Conservation (phyloP, 2,797 vertebrate species). For the Buphagus erythrorhynchus region DNA sequence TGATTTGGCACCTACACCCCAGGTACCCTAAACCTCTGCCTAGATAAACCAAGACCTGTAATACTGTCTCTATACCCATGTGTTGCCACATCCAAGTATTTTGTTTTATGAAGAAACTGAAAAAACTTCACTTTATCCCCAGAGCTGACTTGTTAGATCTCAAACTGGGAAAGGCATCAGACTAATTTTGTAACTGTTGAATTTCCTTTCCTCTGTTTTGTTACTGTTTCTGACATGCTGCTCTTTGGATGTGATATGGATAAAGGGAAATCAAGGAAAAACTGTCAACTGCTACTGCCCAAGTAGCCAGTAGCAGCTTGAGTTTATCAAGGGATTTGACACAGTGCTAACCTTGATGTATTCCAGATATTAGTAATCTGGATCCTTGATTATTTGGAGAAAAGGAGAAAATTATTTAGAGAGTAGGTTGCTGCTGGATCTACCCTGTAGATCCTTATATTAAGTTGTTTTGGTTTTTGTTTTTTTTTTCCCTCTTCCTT, state of each 20-base stretch:
- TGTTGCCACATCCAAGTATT: not conserved
- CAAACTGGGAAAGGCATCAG: not conserved
- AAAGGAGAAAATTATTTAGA: not conserved
- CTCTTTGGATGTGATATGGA: not conserved
- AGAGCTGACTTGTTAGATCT: not conserved
- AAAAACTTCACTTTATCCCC: not conserved
- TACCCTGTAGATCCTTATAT: not conserved
- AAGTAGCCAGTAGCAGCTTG: not conserved
- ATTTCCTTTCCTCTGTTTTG: not conserved
- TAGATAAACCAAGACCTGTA: not conserved
- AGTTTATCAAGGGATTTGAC: constrained; percentile 19
- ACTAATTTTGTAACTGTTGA: not conserved
- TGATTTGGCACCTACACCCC: not conserved
- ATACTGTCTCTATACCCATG: not conserved
- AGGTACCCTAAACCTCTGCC: not conserved
- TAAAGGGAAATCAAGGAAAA: not conserved
- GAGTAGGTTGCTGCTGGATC: not conserved
- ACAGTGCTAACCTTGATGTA: constrained; percentile 8
- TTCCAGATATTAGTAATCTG: constrained; percentile 10
- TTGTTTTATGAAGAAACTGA: not conserved
- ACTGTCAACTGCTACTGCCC: not conserved
- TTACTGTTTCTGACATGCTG: not conserved
- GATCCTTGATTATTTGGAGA: constrained; percentile 37
- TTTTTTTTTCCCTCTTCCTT: not conserved
- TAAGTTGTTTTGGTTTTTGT: not conserved